Conservation (phyloP, 2,888 invertebrate species). For the Philereme vetulata region DNA sequence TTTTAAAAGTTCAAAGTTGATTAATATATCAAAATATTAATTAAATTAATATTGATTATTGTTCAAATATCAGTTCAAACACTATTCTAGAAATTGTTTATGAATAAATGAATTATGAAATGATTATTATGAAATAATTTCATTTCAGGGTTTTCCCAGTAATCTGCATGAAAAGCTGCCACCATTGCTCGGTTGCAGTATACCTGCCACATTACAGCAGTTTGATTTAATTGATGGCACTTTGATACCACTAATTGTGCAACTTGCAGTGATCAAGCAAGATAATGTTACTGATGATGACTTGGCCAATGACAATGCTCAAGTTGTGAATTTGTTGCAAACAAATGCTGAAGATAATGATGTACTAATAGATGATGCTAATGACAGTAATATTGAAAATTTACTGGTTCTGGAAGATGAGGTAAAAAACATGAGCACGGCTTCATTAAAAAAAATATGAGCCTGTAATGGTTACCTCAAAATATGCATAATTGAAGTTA, state of each 20-base stretch:
- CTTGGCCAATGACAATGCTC: not conserved
- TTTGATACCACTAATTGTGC: constrained; percentile 1
- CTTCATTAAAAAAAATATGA: too few relatives aligned
- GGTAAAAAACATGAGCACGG: not conserved
- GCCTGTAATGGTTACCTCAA: too few relatives aligned
- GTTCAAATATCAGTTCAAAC: too few relatives aligned
- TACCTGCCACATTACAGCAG: not conserved
- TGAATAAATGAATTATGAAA: too few relatives aligned
- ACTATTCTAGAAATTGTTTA: too few relatives aligned
- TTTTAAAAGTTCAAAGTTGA: too few relatives aligned
- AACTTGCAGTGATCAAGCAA: not conserved
- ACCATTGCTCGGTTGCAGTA: constrained; percentile 7
- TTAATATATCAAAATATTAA: too few relatives aligned
- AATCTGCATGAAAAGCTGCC: constrained; percentile 8
- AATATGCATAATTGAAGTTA: too few relatives aligned
- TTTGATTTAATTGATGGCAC: constrained; percentile 8
- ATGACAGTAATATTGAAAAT: constrained; percentile 1
- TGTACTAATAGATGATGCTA: not conserved
- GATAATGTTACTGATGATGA: constrained; percentile 1
- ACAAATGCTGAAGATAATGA: constrained; percentile 1
- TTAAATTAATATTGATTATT: too few relatives aligned
- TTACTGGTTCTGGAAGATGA: not conserved
- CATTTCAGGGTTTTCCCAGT: constrained; percentile 13
- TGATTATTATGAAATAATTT: too few relatives aligned
- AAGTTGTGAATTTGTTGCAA: constrained; percentile 1